These are phyloP conservation scores for Poecilia picta DNA, from an alignment of 2,797 vertebrate species.

Conservation along the genomic window DNA sequence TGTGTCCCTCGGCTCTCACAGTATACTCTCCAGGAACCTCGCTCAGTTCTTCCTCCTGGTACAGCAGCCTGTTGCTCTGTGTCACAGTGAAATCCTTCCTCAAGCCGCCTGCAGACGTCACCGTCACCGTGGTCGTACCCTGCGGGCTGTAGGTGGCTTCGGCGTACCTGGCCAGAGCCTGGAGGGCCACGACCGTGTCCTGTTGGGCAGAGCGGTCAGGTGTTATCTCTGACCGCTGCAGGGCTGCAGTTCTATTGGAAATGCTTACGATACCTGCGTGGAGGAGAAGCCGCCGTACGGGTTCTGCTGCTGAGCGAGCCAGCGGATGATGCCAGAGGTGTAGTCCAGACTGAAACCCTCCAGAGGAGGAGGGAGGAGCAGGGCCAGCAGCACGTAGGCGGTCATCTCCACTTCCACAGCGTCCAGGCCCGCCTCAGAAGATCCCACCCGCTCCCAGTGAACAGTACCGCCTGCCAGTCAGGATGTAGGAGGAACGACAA, in stretches of 20 bases:
- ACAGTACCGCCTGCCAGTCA: conserved; percentile 55
- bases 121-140: conserved; percentile 71
- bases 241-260: background rate
- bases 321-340: conserved; percentile 73
- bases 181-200: conserved; percentile 90
- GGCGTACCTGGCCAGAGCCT: conserved; percentile 87
- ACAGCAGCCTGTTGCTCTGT: conserved; percentile 82
- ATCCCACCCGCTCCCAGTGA: conserved; percentile 68
- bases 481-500: background rate
- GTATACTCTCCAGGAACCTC: conserved; percentile 75
- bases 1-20: conserved; percentile 73
- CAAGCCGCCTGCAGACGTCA: conserved; percentile 74
- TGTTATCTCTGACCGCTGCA: background rate
- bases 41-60: conserved; percentile 80
- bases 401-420: conserved; percentile 88
- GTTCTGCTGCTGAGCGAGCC: conserved; percentile 86
- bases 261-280: conserved; percentile 81
- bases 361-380: conserved; percentile 76
- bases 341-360: conserved; percentile 74
- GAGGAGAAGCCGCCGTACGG: conserved; percentile 87
- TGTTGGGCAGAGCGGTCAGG: conserved; percentile 44
- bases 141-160: conserved; percentile 76
- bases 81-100: conserved; percentile 74
- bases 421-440: conserved; percentile 43
- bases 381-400: conserved; percentile 83